These are phyloP conservation scores for Fragum sueziense DNA, from an alignment of 2,888 invertebrate genomes.

Conservation along the genomic window DNA sequence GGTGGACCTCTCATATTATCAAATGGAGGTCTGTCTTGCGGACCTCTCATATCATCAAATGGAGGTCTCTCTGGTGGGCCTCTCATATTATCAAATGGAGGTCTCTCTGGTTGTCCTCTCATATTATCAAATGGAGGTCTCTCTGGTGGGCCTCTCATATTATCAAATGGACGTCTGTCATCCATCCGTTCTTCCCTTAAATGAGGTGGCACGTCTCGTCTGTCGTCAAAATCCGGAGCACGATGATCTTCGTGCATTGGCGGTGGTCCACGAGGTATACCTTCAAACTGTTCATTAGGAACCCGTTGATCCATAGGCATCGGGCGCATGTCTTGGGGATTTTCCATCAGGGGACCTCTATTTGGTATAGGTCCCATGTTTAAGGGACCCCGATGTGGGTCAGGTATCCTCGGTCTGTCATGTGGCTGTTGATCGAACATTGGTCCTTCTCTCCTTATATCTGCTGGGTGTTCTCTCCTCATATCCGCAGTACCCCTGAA, in stretches of 20 bases:
- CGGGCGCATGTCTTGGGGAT: background rate
- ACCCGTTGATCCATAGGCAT: background rate
- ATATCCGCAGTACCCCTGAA: constrained; percentile 1
- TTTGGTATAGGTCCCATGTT: background rate
- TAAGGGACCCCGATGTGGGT: background rate
- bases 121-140: background rate
- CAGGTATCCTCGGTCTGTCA: background rate
- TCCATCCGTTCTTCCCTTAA: background rate
- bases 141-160: background rate
- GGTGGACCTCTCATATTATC: constrained; percentile 5
- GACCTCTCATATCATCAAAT: background rate
- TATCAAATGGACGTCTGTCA: background rate
- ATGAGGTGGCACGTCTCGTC: background rate
- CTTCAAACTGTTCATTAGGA: background rate
- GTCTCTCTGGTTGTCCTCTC: background rate
- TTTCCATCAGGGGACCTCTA: background rate
- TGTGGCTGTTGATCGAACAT: background rate
- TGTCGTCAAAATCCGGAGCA: background rate
- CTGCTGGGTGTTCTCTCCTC: background rate
- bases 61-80: background rate
- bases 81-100: background rate
- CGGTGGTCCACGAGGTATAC: background rate
- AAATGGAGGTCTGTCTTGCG: background rate
- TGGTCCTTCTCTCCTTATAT: background rate
- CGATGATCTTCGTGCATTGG: no score